These are phyloP conservation scores for Catamblyrhynchus diadema DNA, from an alignment of 2,797 vertebrate species.

Conservation along the genomic window DNA sequence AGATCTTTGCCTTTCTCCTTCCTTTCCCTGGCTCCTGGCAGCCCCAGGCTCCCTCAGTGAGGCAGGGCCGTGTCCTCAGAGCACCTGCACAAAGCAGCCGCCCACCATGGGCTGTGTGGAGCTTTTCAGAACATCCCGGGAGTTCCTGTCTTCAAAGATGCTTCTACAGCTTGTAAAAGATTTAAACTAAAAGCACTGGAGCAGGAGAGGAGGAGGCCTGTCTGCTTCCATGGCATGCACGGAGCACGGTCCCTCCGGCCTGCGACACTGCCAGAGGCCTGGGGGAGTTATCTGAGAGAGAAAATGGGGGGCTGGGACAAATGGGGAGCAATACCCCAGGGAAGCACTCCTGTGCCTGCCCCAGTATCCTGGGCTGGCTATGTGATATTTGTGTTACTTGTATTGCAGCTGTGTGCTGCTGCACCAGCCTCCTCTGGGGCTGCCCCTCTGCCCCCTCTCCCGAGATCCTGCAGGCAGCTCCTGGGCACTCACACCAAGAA, in stretches of 20 bases:
- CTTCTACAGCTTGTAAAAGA: neutral
- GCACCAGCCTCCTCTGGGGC: neutral
- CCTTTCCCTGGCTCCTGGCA: rapidly evolving
- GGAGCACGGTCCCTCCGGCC: neutral
- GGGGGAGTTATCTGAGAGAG: rapidly evolving
- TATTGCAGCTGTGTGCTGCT: rapidly evolving
- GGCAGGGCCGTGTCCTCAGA: neutral
- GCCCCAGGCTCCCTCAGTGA: neutral
- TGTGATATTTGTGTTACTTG: neutral
- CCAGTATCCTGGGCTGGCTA: too few relatives aligned
- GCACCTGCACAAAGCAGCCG: neutral
- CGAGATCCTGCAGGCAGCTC: rapidly evolving
- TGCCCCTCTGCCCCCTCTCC: neutral
- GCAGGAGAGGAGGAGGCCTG: rapidly evolving
- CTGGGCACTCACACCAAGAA: rapidly evolving
- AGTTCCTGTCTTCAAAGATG: neutral
- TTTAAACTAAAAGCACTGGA: neutral
- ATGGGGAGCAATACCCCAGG: neutral
- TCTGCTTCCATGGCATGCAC: rapidly evolving
- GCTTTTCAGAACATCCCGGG: neutral
- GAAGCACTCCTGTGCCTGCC: rapidly evolving
- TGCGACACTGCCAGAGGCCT: rapidly evolving
- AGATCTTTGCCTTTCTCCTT: neutral
- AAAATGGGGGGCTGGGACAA: neutral
- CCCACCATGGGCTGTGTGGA: rapidly evolving